A percentile compares a stretch with the other conserved stretches of the same genome.
These are phyloP conservation scores for Martes flavigula DNA, from an alignment of 2,797 vertebrate genomes.

Conservation along the genomic window DNA sequence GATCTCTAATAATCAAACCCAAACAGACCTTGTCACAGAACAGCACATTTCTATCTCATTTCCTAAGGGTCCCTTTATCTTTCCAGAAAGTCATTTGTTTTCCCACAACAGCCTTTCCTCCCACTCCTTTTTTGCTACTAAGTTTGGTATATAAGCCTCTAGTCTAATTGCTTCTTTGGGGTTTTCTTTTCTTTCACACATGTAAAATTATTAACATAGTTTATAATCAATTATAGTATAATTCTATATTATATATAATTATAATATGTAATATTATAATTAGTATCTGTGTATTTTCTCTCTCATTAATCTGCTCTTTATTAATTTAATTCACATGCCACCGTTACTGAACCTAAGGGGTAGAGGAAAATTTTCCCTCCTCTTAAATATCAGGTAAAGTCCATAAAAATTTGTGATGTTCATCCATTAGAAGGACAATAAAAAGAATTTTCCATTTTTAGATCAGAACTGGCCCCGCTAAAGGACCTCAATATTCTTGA, in stretches of 20 bases:
- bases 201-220: background rate
- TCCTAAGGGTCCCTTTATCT: background rate
- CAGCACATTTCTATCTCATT: background rate
- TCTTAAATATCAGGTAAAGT: background rate
- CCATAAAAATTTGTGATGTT: background rate
- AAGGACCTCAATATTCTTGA: background rate
- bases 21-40: background rate
- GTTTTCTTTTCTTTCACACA: background rate
- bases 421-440: background rate
- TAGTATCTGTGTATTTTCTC: background rate
- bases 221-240: background rate
- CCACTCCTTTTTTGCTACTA: background rate
- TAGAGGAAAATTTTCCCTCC: background rate
- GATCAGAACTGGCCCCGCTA: background rate
- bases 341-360: background rate
- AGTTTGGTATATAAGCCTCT: background rate
- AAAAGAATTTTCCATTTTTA: background rate
- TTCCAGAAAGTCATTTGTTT: background rate
- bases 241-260: background rate
- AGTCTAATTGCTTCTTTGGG: background rate
- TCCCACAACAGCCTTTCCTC: background rate
- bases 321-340: background rate
- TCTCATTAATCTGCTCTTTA: background rate
- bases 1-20: background rate
- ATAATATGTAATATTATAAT: background rate